These are phyloP conservation scores for Philonicus albiceps DNA, from an alignment of 2,888 invertebrate genomes.

Conservation along the genomic window DNA sequence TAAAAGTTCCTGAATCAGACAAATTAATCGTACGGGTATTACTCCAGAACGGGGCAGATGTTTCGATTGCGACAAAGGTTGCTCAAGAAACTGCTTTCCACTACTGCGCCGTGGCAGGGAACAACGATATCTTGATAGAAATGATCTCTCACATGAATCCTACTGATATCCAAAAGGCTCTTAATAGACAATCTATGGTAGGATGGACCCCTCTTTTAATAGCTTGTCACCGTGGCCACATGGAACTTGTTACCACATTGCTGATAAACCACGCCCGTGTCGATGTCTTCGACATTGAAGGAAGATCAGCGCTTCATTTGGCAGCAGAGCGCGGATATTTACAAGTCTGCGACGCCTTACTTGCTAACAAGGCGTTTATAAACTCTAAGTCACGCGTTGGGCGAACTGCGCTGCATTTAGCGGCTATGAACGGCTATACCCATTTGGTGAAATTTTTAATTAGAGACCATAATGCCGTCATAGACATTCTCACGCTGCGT, in stretches of 20 bases:
- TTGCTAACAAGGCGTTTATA: constrained; percentile 97
- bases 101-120: constrained; percentile 93
- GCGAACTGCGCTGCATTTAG: constrained; percentile 94
- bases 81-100: constrained; percentile 95
- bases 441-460: constrained; percentile 91
- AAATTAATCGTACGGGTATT: constrained; percentile 89
- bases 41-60: constrained; percentile 91
- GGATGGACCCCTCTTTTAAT: constrained; percentile 98
- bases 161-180: constrained; percentile 89
- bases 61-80: constrained; percentile 82
- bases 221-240: constrained; percentile 94
- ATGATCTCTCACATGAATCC: constrained; percentile 92
- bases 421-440: constrained; percentile 95
- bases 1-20: constrained; percentile 75
- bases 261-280: constrained; percentile 95
- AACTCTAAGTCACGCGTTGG: constrained; percentile 98
- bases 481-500: constrained; percentile 93
- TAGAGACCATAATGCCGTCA: constrained; percentile 92
- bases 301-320: constrained; percentile 92
- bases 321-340: constrained; percentile 94
- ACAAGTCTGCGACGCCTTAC: constrained; percentile 85
- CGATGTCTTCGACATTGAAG: constrained; percentile 97
- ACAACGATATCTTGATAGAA: constrained; percentile 92
- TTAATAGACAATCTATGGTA: constrained; percentile 92
- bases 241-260: constrained; percentile 89